A percentile compares a stretch with the other conserved stretches of the same genome.
Conservation (phyloP, 2,797 vertebrate genomes). For the Characodon lateralis region DNA sequence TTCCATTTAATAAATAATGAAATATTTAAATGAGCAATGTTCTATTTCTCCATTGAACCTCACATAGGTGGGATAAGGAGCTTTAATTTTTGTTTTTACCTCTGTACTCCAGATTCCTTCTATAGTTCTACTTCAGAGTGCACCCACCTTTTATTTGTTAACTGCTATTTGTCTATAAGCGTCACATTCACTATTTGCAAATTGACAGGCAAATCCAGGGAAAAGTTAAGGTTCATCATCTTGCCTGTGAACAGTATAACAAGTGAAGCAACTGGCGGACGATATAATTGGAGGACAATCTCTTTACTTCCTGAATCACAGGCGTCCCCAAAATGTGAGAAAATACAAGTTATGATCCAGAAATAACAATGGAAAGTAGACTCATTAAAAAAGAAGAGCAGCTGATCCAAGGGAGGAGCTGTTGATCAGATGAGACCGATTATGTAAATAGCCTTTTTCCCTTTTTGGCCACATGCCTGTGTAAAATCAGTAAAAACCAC, state of each 20-base stretch:
- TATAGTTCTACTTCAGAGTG: no score
- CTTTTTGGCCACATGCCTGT: slow-evolving; percentile 39
- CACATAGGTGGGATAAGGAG: background rate
- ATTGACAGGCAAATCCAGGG: background rate
- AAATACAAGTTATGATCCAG: background rate
- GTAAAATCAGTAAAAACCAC: slow-evolving; percentile 57
- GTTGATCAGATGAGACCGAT: background rate
- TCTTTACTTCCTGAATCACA: background rate
- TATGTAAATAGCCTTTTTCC: slow-evolving; percentile 24
- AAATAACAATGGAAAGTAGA: no score
- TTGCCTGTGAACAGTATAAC: background rate
- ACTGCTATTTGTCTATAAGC: background rate
- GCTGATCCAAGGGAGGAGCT: background rate
- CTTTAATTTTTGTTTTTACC: no score
- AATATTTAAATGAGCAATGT: background rate
- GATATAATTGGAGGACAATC: background rate
- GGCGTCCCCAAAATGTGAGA: background rate
- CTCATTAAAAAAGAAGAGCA: background rate
- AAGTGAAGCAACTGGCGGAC: background rate
- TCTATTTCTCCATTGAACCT: background rate
- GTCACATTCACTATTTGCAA: background rate
- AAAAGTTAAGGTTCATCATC: background rate
- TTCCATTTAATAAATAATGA: background rate
- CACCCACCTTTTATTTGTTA: background rate
- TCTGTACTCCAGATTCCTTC: no score